Base-by-base conservation (phyloP, 2,113 vertebrate species). In the Pseudorasbora parva region DNA sequence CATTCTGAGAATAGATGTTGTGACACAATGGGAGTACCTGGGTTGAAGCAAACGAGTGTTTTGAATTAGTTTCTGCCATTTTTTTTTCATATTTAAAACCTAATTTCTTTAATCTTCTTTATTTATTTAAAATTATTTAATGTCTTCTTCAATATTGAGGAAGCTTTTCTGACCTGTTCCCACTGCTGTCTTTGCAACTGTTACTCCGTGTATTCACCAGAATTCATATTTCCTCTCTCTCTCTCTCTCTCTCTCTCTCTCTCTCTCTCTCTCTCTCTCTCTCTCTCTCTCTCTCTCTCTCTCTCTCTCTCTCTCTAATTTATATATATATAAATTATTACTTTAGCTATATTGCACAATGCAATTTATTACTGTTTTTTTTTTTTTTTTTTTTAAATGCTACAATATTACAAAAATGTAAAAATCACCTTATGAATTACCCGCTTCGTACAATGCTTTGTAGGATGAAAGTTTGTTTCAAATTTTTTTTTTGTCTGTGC, bases 1-100 rank as follows among this genome's bases (percentile, higher is more conserved):
- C 17, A 78, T 78, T 78, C 57, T 66, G 60, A 80, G 60, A 66
- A 66, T 19, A 49, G 27, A 49, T 80, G 60, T 49, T 14, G 41
- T 0, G 41, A 23, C 57, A 43, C 6, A 47, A 49, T 73, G 23
- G 71, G 19, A 69, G 33, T 69, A n/a, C 33, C 19, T 68, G 33
- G 19, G 17, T 21, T 9, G 1, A 37, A 33, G 4, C n/a, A n/a
- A n/a, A n/a, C n/a, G 2, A 14, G 62, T 33, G 14, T 27, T 66
- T 33, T 27, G 33, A 19, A 66, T 3, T 1, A 33, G 30, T 7
- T 8, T 66, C 14, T 30, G 62, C 6, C 15, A 66, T 47, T 47
- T 4, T 37, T 66, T 66, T 66, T 33, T 66, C 0, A 17, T 33
- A 66, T 66, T 33, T 8, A 33, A 66, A 66, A 8, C 14, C 8